A percentile compares a stretch with the other conserved stretches of the same genome.
Conservation (phyloP, 2,888 invertebrate genomes). For the Drosophila barbarae region DNA sequence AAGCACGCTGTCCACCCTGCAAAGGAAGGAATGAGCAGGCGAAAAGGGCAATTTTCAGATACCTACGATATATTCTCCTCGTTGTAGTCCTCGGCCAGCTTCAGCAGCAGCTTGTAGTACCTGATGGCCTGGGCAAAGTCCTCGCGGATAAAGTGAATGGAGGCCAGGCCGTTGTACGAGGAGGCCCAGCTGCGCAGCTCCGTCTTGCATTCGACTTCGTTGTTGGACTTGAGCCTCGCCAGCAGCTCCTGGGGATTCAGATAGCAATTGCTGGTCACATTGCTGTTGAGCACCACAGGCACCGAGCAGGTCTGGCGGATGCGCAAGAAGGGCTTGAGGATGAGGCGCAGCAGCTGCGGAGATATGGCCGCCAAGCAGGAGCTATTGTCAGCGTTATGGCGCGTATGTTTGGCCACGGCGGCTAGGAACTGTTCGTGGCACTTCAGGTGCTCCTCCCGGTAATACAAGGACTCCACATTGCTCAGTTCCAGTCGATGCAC, state of each 20-base stretch:
- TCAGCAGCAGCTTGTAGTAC: slow-evolving; percentile 83
- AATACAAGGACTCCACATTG: slow-evolving; percentile 87
- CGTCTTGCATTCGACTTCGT: slow-evolving; percentile 83
- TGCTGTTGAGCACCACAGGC: slow-evolving; percentile 78
- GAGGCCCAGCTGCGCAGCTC: slow-evolving; percentile 83
- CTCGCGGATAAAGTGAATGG: slow-evolving; percentile 82
- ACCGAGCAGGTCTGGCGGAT: slow-evolving; percentile 87
- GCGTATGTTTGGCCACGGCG: slow-evolving; percentile 76
- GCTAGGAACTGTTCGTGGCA: slow-evolving; percentile 81
- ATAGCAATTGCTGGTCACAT: slow-evolving; percentile 75
- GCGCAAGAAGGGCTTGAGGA: slow-evolving; percentile 84
- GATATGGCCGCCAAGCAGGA: slow-evolving; percentile 80
- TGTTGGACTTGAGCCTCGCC: slow-evolving; percentile 83
- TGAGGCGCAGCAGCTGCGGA: slow-evolving; percentile 70
- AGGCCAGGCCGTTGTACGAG: slow-evolving; percentile 86
- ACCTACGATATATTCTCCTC: slow-evolving; percentile 67
- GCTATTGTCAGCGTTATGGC: slow-evolving; percentile 28
- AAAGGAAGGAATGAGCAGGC: not conserved
- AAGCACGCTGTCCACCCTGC: slow-evolving; percentile 83
- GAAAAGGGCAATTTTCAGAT: not conserved
- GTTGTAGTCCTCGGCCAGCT: slow-evolving; percentile 78
- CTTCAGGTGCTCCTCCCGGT: slow-evolving; percentile 82
- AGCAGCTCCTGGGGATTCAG: slow-evolving; percentile 84
- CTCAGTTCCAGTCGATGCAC: slow-evolving; percentile 84
- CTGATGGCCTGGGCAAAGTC: slow-evolving; percentile 82